Percentiles rank a stretch among this genome's conserved stretches.
phyloP scores from a whole-genome alignment of 2,888 invertebrate genomes.

The Nezara viridula region DNA sequence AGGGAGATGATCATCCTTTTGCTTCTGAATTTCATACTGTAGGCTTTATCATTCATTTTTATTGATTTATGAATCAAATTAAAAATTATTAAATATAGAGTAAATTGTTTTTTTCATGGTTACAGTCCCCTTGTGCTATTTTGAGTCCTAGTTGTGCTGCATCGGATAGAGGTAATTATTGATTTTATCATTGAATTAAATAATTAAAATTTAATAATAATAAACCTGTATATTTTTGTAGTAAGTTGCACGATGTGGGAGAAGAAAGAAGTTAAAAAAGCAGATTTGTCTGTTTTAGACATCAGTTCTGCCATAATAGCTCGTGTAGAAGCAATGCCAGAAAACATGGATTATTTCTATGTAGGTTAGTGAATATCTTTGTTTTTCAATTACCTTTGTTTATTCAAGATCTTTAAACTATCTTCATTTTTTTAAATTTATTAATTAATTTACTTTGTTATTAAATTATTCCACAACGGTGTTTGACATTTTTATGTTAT shows the following conservation, averaged over 20 bases:
- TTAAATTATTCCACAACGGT: no score
- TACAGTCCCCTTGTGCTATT: slow-evolving; percentile 77
- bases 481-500: no score
- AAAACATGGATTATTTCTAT: slow-evolving; percentile 85
- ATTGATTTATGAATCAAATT: background rate
- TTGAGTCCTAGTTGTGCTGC: slow-evolving; percentile 79
- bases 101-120: slow-evolving; percentile 59
- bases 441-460: no score
- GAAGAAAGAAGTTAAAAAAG: slow-evolving; percentile 88
- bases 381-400: background rate
- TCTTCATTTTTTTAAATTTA: no score
- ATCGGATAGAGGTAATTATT: slow-evolving; percentile 80
- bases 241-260: slow-evolving; percentile 98
- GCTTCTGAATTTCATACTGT: slow-evolving; percentile 73
- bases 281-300: slow-evolving; percentile 93
- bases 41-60: slow-evolving; percentile 27
- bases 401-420: no score
- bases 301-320: slow-evolving; percentile 95
- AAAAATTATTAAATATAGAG: background rate
- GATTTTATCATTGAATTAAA: background rate
- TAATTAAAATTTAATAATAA: background rate
- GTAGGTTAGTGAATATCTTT: slow-evolving; percentile 70
- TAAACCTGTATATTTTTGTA: slow-evolving; percentile 69
- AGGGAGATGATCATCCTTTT: slow-evolving; percentile 74
- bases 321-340: slow-evolving; percentile 86